Conservation (phyloP, 2,797 vertebrate genomes). For the Novumbra hubbsi region DNA sequence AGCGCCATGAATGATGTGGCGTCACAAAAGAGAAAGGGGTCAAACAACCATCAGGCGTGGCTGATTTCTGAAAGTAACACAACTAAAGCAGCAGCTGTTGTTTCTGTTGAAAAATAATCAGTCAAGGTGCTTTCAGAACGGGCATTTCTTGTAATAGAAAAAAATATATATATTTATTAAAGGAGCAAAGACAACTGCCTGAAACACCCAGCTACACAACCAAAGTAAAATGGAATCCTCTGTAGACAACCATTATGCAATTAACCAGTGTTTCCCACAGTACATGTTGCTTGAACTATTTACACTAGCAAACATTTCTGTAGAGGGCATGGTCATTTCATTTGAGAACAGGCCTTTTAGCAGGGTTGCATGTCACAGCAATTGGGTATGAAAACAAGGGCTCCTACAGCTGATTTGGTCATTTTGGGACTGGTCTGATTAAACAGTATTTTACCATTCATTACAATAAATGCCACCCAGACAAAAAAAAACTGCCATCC, state of each 20-base stretch:
- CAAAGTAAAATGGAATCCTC: not conserved
- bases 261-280: not conserved
- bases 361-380: not conserved
- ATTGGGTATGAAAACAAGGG: not conserved
- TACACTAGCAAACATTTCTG: not conserved
- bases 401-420: not conserved
- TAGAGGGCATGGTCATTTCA: not conserved
- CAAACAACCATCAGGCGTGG: not conserved
- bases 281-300: conserved; percentile 1
- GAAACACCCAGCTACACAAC: not conserved
- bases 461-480: not conserved
- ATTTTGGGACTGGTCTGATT: conserved; percentile 4
- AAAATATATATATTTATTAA: too few relatives aligned
- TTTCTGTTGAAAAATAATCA: not conserved
- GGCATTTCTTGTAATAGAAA: not conserved
- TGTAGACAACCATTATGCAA: not conserved
- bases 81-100: not conserved
- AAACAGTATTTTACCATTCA: not conserved
- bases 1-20: not conserved
- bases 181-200: not conserved
- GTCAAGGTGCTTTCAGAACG: not conserved
- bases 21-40: not conserved
- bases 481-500: conserved; percentile 23
- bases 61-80: not conserved
- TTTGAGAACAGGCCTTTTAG: not conserved